Percentiles rank a stretch among this genome's conserved stretches.
phyloP scores from a whole-genome alignment of 2,888 invertebrate species.

The Papilio demoleus region DNA sequence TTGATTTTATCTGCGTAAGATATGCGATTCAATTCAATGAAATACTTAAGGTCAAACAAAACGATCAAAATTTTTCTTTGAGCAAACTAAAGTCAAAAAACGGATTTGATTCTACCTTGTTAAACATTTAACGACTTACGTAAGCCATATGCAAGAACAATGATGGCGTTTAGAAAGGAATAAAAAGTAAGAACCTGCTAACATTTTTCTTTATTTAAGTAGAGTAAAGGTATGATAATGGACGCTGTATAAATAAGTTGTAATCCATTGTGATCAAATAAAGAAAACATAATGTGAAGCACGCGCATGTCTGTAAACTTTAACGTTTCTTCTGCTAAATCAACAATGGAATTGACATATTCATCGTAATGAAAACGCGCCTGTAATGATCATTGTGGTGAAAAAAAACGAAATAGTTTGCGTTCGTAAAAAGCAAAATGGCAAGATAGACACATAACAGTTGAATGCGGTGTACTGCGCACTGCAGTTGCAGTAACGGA shows the following conservation, averaged over 20 bases:
- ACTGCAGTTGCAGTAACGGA: conserved; percentile 56
- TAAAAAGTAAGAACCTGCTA: not conserved
- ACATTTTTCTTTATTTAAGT: not conserved
- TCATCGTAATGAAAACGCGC: conserved; percentile 53
- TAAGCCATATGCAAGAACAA: too few relatives aligned
- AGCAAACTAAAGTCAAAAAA: too few relatives aligned
- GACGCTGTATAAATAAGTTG: not conserved
- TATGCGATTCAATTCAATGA: too few relatives aligned
- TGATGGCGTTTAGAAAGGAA: not conserved
- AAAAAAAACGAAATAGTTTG: conserved; percentile 56
- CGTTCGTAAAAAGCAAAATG: conserved; percentile 58
- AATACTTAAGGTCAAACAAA: too few relatives aligned
- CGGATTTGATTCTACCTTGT: too few relatives aligned
- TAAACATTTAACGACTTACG: too few relatives aligned
- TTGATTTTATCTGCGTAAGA: too few relatives aligned
- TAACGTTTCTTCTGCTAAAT: conserved; percentile 47
- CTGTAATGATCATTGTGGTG: conserved; percentile 58
- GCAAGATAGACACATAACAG: conserved; percentile 70
- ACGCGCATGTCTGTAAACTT: conserved; percentile 32
- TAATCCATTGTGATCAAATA: conserved; percentile 6
- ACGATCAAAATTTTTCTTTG: too few relatives aligned
- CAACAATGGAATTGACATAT: conserved; percentile 57
- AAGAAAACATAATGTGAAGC: conserved; percentile 18
- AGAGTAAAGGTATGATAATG: not conserved
- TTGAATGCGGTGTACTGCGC: conserved; percentile 55